Base-by-base conservation (phyloP, 1,140 invertebrate species). In the Ectropis grisescens region DNA sequence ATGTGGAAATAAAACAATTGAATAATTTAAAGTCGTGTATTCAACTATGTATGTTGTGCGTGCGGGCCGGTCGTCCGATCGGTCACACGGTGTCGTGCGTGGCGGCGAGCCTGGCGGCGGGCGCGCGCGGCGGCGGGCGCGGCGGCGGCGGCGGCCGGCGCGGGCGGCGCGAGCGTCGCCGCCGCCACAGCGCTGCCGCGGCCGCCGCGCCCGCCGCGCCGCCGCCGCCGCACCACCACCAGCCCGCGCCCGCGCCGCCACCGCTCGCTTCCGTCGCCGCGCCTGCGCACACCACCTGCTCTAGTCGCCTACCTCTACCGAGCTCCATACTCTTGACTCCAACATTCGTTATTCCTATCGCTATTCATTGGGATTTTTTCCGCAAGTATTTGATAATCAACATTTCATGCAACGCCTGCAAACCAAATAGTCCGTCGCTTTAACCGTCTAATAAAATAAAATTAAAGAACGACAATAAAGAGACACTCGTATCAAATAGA, bases 1-100 rank as follows among this genome's bases (percentile, higher is more conserved):
- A n/a, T 85, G 85, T 84, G 85, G 85, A 82, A 66, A 60, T 62
- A 42, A 67, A 72, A 62, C 32, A 32, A 45, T 31, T 10, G n/a
- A 14, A 13, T 57, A 57, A 37, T 32, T 55, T 50, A 61, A 59
- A 66, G 49, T 67, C 36, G 52, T 67, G 54, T 58, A n/a, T n/a
- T n/a, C n/a, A n/a, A n/a, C n/a, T 22, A 22, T 22, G 19, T 22
- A 22, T 22, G 9, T 22, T 22, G 19, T 22, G 19, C 4, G 19
- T 22, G 19, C 19, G 19, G 4, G 19, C 19, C 19, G 19, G 4
- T 22, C 4, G 9, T 4, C 9, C n/a, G n/a, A 9, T 22, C 4
- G 19, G 19, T 75, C 60, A 72, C 58, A 72, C 68, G 34, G 68
- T 65, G 62, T 70, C 57, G 13, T 52, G 55, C 10, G 51, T 54